Percentiles rank a stretch among this genome's conserved stretches.
Conservation (phyloP, 2,888 invertebrate genomes). For the Neelides folsomi region DNA sequence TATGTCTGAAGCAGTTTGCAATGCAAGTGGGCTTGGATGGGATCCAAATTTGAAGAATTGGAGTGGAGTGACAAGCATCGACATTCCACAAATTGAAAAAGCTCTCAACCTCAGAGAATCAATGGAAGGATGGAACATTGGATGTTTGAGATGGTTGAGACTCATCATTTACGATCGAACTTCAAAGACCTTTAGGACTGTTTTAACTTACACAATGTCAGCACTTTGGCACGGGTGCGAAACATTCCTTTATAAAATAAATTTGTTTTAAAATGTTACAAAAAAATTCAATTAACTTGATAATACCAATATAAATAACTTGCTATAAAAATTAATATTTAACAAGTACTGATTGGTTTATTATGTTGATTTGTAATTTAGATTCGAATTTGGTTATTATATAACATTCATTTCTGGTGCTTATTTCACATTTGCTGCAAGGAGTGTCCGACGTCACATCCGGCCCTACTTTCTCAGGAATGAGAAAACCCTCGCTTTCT, state of each 20-base stretch:
- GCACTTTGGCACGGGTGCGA: constrained; percentile 93
- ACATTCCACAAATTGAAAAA: constrained; percentile 34
- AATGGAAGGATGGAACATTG: constrained; percentile 85
- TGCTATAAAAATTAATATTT: too few species aligned
- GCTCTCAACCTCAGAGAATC: constrained; percentile 71
- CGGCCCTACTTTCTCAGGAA: too few species aligned
- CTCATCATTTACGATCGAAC: constrained; percentile 77
- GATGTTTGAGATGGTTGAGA: constrained; percentile 84
- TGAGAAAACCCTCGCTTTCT: too few species aligned
- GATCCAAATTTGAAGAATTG: constrained; percentile 51
- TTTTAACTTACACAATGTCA: constrained; percentile 69
- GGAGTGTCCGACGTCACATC: constrained; percentile 48
- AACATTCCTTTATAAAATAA: too few species aligned
- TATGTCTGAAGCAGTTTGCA: constrained; percentile 84
- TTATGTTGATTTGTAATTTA: too few species aligned
- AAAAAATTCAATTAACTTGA: too few species aligned
- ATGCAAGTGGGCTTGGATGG: constrained; percentile 63
- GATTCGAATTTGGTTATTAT: constrained; percentile 42
- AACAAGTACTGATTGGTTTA: too few species aligned
- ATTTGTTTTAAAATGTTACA: too few species aligned
- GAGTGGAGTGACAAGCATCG: too few species aligned
- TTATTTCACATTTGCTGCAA: constrained; percentile 67
- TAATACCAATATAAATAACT: too few species aligned
- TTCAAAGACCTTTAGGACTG: constrained; percentile 50
- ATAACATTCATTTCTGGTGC: constrained; percentile 86